Evolutionary conservation across 2,888 invertebrate genomes (phyloP).

Genomic region (Formica aserva): DNA sequence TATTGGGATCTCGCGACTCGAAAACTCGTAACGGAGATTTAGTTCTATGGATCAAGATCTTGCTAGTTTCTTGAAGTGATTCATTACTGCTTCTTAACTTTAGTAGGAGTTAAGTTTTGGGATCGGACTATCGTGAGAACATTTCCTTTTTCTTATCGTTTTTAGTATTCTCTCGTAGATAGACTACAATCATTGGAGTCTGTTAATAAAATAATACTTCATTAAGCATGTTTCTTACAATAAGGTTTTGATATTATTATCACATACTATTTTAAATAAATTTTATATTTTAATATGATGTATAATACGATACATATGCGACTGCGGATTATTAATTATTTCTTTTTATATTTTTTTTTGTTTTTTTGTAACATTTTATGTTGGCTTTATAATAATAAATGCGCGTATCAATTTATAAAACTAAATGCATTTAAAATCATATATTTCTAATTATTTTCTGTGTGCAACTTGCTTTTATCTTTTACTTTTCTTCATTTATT

Average conservation of each 20-base stretch:
- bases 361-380: background rate
- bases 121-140: conserved; percentile 34
- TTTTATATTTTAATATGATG: background rate
- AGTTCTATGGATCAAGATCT: conserved; percentile 42
- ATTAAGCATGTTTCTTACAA: background rate
- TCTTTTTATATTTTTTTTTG: background rate
- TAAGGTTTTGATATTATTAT: background rate
- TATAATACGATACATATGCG: background rate
- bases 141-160: conserved; percentile 17
- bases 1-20: conserved; percentile 48
- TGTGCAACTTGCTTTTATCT: background rate
- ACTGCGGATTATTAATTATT: background rate
- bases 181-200: background rate
- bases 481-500: background rate
- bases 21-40: conserved; percentile 51
- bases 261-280: background rate
- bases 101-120: conserved; percentile 38
- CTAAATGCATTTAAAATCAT: background rate
- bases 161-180: background rate
- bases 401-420: background rate
- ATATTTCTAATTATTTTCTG: background rate
- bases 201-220: background rate
- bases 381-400: background rate
- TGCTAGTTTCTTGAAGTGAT: conserved; percentile 44
- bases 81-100: conserved; percentile 53